Conservation (phyloP, 2,888 invertebrate species). For the Drosophila kuntzei region DNA sequence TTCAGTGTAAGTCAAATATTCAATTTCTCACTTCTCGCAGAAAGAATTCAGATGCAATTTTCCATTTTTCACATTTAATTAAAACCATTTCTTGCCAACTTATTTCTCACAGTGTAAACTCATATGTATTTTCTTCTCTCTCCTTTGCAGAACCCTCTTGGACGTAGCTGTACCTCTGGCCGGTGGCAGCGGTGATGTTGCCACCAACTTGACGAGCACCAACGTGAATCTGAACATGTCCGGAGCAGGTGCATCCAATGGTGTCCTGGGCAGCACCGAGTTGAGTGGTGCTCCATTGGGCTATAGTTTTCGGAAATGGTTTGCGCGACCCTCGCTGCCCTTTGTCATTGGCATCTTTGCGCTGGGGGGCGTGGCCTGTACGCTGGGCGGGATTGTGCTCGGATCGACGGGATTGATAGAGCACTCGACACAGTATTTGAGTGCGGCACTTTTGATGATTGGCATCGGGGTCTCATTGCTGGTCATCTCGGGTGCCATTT, state of each 20-base stretch:
- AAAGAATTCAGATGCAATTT: background rate
- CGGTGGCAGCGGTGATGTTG: slow-evolving; percentile 40
- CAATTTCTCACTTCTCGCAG: background rate
- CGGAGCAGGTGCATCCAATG: slow-evolving; percentile 20
- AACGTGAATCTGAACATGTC: slow-evolving; percentile 39
- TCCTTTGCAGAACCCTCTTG: slow-evolving; percentile 58
- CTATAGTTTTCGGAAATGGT: slow-evolving; percentile 82
- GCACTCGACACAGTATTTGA: slow-evolving; percentile 84
- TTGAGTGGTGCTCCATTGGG: slow-evolving; percentile 27
- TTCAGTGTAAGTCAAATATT: background rate
- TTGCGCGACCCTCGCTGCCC: slow-evolving; percentile 83
- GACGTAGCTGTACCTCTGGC: slow-evolving; percentile 64
- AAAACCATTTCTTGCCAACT: background rate
- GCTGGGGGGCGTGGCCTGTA: slow-evolving; percentile 84
- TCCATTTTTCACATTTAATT: background rate
- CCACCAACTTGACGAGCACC: slow-evolving; percentile 29
- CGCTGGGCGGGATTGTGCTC: slow-evolving; percentile 84
- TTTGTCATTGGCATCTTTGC: slow-evolving; percentile 85
- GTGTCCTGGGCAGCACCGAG: slow-evolving; percentile 17
- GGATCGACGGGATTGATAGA: slow-evolving; percentile 85
- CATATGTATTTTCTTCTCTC: background rate
- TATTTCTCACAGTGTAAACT: slow-evolving; percentile 4
- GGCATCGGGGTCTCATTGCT: slow-evolving; percentile 95
- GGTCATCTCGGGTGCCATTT: slow-evolving; percentile 96
- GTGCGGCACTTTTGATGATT: slow-evolving; percentile 84